phyloP scores from a whole-genome alignment of 2,888 invertebrate genomes.

The Tupiocoris notatus region DNA sequence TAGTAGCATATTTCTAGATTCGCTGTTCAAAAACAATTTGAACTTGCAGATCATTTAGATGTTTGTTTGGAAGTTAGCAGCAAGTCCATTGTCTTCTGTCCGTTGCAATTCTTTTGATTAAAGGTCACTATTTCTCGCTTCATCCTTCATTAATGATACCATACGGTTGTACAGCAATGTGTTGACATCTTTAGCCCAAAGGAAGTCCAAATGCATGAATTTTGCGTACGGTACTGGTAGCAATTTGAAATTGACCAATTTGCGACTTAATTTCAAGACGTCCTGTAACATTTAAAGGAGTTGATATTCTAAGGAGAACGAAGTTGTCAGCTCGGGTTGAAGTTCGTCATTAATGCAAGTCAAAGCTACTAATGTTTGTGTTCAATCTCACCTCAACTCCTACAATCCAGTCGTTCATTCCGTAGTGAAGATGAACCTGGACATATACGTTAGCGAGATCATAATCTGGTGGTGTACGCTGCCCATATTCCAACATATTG shows the following conservation, averaged over 20 bases:
- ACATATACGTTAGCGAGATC: conserved; percentile 62
- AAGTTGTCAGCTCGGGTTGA: not conserved
- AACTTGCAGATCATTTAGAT: too few species aligned
- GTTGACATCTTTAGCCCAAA: conserved; percentile 54
- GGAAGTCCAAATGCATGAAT: conserved; percentile 73
- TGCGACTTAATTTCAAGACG: conserved; percentile 59
- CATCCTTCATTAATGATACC: conserved; percentile 23
- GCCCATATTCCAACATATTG: conserved; percentile 63
- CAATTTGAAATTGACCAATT: conserved; percentile 59
- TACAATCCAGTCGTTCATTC: conserved; percentile 72
- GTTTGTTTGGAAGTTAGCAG: too few species aligned
- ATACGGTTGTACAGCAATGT: conserved; percentile 45
- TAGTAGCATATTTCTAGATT: too few species aligned
- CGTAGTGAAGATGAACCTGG: conserved; percentile 67
- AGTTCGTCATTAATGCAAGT: not conserved
- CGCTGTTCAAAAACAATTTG: too few species aligned
- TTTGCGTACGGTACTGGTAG: conserved; percentile 59
- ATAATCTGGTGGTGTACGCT: conserved; percentile 62
- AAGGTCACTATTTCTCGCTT: not conserved
- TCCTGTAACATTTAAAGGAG: conserved; percentile 61
- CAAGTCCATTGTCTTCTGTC: too few species aligned
- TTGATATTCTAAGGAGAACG: not conserved
- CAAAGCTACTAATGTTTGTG: too few species aligned
- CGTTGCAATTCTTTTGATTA: not conserved
- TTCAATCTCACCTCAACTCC: conserved; percentile 56